Base-by-base conservation (phyloP, 2,888 invertebrate species). In the Tuta absoluta region DNA sequence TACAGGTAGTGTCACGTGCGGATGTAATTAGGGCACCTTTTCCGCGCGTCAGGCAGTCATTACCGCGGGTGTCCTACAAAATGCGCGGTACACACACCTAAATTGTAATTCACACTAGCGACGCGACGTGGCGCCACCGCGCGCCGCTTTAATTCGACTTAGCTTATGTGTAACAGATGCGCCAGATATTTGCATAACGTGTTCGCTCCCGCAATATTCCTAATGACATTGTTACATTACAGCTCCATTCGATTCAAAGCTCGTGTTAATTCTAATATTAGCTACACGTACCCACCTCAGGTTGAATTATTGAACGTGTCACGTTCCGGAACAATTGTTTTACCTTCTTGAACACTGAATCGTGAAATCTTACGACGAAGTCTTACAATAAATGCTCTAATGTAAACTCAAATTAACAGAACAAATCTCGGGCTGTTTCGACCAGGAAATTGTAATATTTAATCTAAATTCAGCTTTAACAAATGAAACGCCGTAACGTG, bases 171-270 rank as follows among this genome's bases (percentile, higher is more conserved):
- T 63, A 65, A 67, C 69, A 68, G 51, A 63, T 65, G 61, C 62
- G 64, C 14, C 45, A 57, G 65, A 63, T 63, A 70, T 69, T 67
- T 68, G 66, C 66, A 72, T 71, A 71, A 60, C 62, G 66, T 63
- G 48, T 41, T 21, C 45, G 62, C 37, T 62, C 62, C 41, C 51
- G 33, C 58, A 65, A 61, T 49, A 67, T 65, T 61, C 33, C 51
- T 71, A 66, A 66, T 66, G 63, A 64, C 58, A 63, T 66, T 21
- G 64, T 63, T 63, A 63, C 62, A 66, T 63, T 63, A 63, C 62
- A 66, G 19, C 51, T 49, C 19, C 49, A 51, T 28, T 49, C 53
- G 24, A 53, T 53, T 53, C 53, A 53, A 28, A 53, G 53, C 5
- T 53, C 53, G 4, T 53, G 53, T 53, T 24, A 23, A 49, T 24